These are phyloP conservation scores for Linepithema humile DNA, from an alignment of 1,140 invertebrate species.

Conservation along the genomic window DNA sequence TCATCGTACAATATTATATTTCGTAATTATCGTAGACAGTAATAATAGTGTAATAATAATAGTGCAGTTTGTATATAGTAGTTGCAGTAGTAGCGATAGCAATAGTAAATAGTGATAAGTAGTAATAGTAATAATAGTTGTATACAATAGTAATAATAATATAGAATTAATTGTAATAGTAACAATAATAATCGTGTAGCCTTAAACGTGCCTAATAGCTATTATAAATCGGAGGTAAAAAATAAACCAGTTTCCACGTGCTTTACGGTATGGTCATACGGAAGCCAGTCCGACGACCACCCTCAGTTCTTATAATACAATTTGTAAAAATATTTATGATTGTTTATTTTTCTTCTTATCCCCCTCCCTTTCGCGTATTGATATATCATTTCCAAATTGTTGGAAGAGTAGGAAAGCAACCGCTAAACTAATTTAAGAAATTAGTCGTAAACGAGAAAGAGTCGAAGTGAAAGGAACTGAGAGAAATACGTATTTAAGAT, in stretches of 20 bases:
- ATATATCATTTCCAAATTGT: constrained; percentile 29
- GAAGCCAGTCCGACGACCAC: constrained; percentile 69
- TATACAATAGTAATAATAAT: constrained; percentile 67
- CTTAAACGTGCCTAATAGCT: constrained; percentile 71
- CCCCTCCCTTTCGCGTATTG: constrained; percentile 42
- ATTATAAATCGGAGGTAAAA: constrained; percentile 74
- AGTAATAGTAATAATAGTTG: constrained; percentile 65
- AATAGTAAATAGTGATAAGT: constrained; percentile 70
- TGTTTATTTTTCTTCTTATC: constrained; percentile 32
- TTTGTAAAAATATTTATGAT: constrained; percentile 66
- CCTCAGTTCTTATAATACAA: constrained; percentile 75
- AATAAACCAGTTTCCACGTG: constrained; percentile 74
- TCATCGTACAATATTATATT: constrained; percentile 70
- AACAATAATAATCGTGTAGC: constrained; percentile 71
- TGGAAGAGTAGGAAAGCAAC: constrained; percentile 63
- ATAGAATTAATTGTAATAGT: constrained; percentile 76
- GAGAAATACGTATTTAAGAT: constrained; percentile 49
- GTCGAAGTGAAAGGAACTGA: constrained; percentile 52
- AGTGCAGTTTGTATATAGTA: constrained; percentile 60
- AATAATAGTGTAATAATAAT: constrained; percentile 71
- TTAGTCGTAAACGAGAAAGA: constrained; percentile 43
- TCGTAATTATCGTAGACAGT: constrained; percentile 72
- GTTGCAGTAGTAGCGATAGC: constrained; percentile 66
- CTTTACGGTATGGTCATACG: constrained; percentile 55
- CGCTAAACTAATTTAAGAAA: constrained; percentile 37